Evolutionary conservation across 2,888 invertebrate species (phyloP), one percentile per base, ranked within the genome.

Genomic region (Colostygia pectinataria): DNA sequence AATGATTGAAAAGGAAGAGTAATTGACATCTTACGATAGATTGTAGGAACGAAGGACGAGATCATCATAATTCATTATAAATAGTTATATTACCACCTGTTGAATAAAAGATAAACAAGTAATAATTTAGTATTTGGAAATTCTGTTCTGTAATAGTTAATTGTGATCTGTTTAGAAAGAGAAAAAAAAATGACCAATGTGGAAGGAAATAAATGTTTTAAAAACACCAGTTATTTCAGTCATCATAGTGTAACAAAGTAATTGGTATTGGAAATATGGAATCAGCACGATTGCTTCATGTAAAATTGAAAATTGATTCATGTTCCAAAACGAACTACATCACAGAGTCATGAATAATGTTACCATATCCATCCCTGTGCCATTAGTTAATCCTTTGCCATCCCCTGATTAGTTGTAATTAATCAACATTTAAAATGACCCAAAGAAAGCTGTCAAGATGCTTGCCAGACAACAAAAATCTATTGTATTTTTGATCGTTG

Each of bases 391-490:
- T 36, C 45, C 44, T 40, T 23, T 29, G 24, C 13, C 12, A 37
- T 25, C 4, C 29, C 39, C 33, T 42, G 15, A 34, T 29, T 20
- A 20, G 38, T 34, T 29, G 45, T 43, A 43, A 55, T 50, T 38
- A 57, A 42, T 38, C 33, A 46, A 52, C 38, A 47, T 28, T 32
- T 57, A 53, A 38, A 61, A 65, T 65, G 61, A 61, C 63, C 57
- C 68, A 80, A 81, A 81, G 79, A 89, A 89, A 90, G 88, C 83
- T 90, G 90, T 90, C 90, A 90, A 89, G 90, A 90, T 90, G 89
- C 87, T 84, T 76, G 70, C 79, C 85, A 85, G 85, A 81, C 63
- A 72, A 57, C 65, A 64, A 77, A 74, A 71, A 70, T 77, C 71
- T 68, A 74, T 77, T 77, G 71, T 51, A 80, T 78, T 80, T 76